Evolutionary conservation across 1,140 invertebrate species (phyloP).

Genomic region (Gryon sp.): DNA sequence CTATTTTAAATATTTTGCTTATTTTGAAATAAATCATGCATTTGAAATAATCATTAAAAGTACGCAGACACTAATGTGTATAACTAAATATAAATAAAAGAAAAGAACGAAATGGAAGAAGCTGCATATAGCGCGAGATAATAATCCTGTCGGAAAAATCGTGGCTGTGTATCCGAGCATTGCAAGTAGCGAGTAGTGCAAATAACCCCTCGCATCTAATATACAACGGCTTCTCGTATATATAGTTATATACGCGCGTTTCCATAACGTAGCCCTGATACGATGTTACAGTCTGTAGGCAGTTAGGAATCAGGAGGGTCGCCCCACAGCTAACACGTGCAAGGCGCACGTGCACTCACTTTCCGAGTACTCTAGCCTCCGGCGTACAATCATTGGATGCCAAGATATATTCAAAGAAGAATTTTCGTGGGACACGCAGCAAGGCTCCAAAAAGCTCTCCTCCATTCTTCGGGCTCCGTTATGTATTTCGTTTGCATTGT

Average conservation of each 20-base stretch:
- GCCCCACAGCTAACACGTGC: slow-evolving; percentile 77
- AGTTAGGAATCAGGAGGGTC: slow-evolving; percentile 75
- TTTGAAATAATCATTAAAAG: too few species aligned
- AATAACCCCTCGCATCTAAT: slow-evolving; percentile 55
- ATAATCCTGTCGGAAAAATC: slow-evolving; percentile 58
- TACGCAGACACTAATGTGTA: too few species aligned
- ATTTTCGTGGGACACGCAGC: slow-evolving; percentile 68
- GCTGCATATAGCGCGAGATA: slow-evolving; percentile 15
- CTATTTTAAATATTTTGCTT: too few species aligned
- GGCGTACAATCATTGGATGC: slow-evolving; percentile 76
- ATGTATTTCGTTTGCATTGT: slow-evolving; percentile 5
- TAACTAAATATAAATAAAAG: background rate
- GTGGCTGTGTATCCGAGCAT: slow-evolving; percentile 55
- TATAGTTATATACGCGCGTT: slow-evolving; percentile 55
- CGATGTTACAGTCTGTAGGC: slow-evolving; percentile 75
- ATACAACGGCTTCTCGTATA: slow-evolving; percentile 45
- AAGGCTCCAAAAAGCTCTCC: slow-evolving; percentile 46
- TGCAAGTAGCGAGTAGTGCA: slow-evolving; percentile 54
- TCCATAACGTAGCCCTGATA: slow-evolving; percentile 68
- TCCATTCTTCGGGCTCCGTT: slow-evolving; percentile 9
- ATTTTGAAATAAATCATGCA: too few species aligned
- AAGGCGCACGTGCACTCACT: slow-evolving; percentile 76
- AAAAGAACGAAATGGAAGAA: slow-evolving; percentile 3
- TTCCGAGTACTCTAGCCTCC: slow-evolving; percentile 72
- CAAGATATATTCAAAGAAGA: slow-evolving; percentile 76